phyloP scores from a whole-genome alignment of 2,113 vertebrate genomes.

The Acrocephalus arundinaceus region DNA sequence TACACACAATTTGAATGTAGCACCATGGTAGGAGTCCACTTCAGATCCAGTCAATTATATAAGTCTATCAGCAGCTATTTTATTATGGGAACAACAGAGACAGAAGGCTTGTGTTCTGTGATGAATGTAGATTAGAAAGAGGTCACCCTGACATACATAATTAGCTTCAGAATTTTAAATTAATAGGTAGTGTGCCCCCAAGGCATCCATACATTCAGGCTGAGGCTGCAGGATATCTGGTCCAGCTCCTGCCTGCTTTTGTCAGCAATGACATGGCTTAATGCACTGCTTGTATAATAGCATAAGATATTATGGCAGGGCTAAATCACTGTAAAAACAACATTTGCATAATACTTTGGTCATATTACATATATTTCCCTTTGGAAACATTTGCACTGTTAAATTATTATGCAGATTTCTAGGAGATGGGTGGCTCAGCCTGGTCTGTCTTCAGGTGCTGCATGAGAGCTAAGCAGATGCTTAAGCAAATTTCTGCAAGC shows the following conservation, averaged over 20 bases:
- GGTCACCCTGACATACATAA: slow-evolving; percentile 82
- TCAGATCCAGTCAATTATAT: slow-evolving; percentile 73
- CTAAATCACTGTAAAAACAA: slow-evolving; percentile 71
- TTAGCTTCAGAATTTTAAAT: slow-evolving; percentile 78
- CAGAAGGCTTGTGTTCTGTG: slow-evolving; percentile 69
- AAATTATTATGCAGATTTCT: slow-evolving; percentile 63
- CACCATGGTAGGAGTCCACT: slow-evolving; percentile 59
- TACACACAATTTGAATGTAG: slow-evolving; percentile 64
- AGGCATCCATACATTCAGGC: slow-evolving; percentile 68
- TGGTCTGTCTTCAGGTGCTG: slow-evolving; percentile 42
- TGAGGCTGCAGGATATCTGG: slow-evolving; percentile 56
- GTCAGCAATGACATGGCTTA: slow-evolving; percentile 65
- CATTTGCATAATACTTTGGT: slow-evolving; percentile 71
- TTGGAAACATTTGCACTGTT: slow-evolving; percentile 62
- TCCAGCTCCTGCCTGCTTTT: slow-evolving; percentile 43
- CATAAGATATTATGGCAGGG: slow-evolving; percentile 58
- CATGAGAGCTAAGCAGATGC: slow-evolving; percentile 36
- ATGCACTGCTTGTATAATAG: slow-evolving; percentile 52
- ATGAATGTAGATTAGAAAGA: slow-evolving; percentile 80
- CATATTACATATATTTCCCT: slow-evolving; percentile 54
- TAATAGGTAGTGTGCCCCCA: slow-evolving; percentile 73
- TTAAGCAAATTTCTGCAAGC: slow-evolving; percentile 43
- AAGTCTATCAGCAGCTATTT: slow-evolving; percentile 77
- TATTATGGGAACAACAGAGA: slow-evolving; percentile 74
- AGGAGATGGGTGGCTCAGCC: background rate